Conservation (phyloP, 1,140 invertebrate species). For the Drosophila pectinifera region DNA sequence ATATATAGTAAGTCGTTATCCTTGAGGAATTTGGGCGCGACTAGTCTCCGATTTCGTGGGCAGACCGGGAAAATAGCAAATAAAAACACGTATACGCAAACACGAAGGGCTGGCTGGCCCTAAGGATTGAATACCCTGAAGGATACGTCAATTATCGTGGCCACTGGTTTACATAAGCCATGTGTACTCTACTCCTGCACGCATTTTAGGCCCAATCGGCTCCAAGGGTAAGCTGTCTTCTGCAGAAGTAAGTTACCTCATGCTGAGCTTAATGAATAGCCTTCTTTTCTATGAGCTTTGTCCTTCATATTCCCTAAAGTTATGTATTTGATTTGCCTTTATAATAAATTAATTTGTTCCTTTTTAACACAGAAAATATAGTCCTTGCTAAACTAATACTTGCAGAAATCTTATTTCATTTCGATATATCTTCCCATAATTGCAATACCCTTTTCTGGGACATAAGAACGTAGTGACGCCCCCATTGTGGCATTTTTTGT, state of each 20-base stretch:
- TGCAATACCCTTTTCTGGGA: slow-evolving; percentile 7
- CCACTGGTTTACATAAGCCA: slow-evolving; percentile 31
- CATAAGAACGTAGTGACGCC: slow-evolving; percentile 10
- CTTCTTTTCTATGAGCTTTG: not conserved
- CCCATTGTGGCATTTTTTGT: slow-evolving; percentile 20
- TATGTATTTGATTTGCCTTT: not conserved
- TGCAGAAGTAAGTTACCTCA: slow-evolving; percentile 1
- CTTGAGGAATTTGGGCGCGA: slow-evolving; percentile 37
- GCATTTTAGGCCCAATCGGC: slow-evolving; percentile 23
- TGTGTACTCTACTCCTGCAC: slow-evolving; percentile 3
- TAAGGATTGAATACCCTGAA: slow-evolving; percentile 34
- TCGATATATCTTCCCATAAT: slow-evolving; percentile 7
- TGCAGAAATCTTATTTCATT: not conserved
- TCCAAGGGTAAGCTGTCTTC: slow-evolving; percentile 2
- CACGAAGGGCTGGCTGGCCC: slow-evolving; percentile 17
- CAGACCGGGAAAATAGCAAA: slow-evolving; percentile 23
- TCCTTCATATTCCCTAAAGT: not conserved
- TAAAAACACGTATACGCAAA: slow-evolving; percentile 36
- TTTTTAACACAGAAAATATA: not conserved
- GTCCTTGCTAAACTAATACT: not conserved
- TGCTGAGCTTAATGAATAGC: slow-evolving; percentile 7
- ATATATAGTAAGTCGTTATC: slow-evolving; percentile 6
- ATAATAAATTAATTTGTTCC: not conserved
- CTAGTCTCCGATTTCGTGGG: slow-evolving; percentile 67
- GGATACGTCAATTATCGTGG: slow-evolving; percentile 38